These are phyloP conservation scores for Sympetrum striolatum DNA, from an alignment of 2,888 invertebrate species.

Conservation along the genomic window DNA sequence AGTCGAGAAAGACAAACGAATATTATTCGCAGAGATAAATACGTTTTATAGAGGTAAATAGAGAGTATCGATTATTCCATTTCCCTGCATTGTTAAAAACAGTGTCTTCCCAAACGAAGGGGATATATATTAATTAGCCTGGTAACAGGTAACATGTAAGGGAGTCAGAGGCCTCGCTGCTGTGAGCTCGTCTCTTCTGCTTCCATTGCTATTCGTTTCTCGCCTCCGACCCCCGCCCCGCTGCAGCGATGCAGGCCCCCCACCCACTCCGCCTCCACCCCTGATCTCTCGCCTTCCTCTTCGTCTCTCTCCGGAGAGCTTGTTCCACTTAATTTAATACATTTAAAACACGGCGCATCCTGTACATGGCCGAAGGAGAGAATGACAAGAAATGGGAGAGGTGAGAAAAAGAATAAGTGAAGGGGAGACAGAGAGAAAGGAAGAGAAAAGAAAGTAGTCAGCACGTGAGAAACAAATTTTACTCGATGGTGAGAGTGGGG, in stretches of 20 bases:
- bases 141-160: conserved; percentile 21
- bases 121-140: conserved; percentile 33
- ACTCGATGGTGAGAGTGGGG: background rate
- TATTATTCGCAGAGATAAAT: no score
- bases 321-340: conserved; percentile 10
- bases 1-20: no score
- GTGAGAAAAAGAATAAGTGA: background rate
- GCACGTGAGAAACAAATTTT: background rate
- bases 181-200: background rate
- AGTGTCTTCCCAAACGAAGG: background rate
- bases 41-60: no score
- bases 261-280: background rate
- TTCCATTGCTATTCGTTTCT: background rate
- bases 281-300: background rate
- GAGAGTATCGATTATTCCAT: no score
- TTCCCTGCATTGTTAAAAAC: no score
- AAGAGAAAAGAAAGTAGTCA: background rate
- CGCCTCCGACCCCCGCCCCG: background rate
- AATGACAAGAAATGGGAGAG: background rate
- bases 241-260: background rate
- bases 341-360: background rate
- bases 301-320: background rate
- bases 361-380: background rate
- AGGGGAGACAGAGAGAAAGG: background rate
- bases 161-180: background rate